Evolutionary conservation across 2,888 invertebrate genomes (phyloP), one percentile per base, ranked within the genome.

Genomic region (Malthinus flaveolus): DNA sequence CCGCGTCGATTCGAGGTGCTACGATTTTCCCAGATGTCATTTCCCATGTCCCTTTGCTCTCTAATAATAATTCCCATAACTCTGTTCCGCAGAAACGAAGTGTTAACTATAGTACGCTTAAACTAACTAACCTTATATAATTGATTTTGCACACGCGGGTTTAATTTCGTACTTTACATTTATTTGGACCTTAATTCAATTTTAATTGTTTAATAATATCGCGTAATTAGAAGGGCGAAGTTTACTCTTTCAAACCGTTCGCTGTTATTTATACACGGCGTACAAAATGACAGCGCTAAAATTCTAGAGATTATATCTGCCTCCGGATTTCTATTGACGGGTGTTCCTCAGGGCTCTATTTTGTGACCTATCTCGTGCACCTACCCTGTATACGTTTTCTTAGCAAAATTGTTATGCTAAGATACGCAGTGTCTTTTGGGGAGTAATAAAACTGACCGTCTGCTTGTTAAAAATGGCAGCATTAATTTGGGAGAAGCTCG

Each of bases 101-200:
- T 49, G 34, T 36, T 10, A 35, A 35, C n/a, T 35, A 23, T 23
- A 23, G 23, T 42, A 15, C 39, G 39, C 39, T 23, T 42, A 42
- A 55, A 37, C 37, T 56, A 56, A 50, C 56, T 56, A 50, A 51
- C 46, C 46, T 46, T 50, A 45, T 50, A 45, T 56, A 56, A 56
- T 56, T 56, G 46, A 46, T 56, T 54, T 54, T 54, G 48, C 54
- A 46, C 50, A 44, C 49, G 45, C 45, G 39, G 44, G 42, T 49
- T 49, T 49, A 42, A 42, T 42, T 42, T 42, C 15, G 39, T 42
- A 15, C n/a, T 42, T 13, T 42, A 23, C 32, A 52, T 52, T 52
- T 52, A 52, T 52, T 36, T 44, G 35, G 36, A 36, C 36, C 13
- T 52, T 52, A 45, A 52, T 52, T 52, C 45, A 52, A 36, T 34